Conservation (phyloP, 2,113 vertebrate species). For the Ia io region DNA sequence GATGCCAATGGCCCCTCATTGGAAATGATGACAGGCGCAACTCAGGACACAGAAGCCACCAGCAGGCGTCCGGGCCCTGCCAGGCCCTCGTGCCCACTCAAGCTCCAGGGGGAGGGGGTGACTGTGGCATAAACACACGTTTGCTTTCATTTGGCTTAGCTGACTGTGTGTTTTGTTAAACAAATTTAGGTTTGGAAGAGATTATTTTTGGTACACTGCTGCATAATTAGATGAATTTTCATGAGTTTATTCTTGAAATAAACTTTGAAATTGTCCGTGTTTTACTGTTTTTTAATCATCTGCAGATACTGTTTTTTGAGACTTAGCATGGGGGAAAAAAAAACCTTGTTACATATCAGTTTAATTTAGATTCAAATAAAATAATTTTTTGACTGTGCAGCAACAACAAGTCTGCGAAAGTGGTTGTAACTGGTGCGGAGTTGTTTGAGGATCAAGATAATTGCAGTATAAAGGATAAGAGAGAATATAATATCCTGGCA, state of each 20-base stretch:
- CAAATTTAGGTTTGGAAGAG: constrained; percentile 72
- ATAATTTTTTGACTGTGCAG: constrained; percentile 81
- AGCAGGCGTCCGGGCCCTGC: background rate
- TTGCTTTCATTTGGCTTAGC: constrained; percentile 72
- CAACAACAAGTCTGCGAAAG: constrained; percentile 80
- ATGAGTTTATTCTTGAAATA: constrained; percentile 76
- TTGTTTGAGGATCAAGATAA: constrained; percentile 83
- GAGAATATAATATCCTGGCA: constrained; percentile 78
- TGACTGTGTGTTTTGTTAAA: constrained; percentile 74
- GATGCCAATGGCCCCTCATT: background rate
- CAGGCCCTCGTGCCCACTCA: constrained; percentile 44
- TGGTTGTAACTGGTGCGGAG: constrained; percentile 76
- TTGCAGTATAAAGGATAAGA: constrained; percentile 80
- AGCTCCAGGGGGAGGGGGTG: constrained; percentile 34
- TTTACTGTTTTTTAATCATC: constrained; percentile 79
- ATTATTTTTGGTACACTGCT: constrained; percentile 77
- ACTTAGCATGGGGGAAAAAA: constrained; percentile 59
- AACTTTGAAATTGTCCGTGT: constrained; percentile 77
- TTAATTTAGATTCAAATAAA: constrained; percentile 83
- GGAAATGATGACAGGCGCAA: background rate
- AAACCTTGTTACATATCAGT: constrained; percentile 74
- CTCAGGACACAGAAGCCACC: background rate
- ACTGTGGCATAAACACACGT: constrained; percentile 59
- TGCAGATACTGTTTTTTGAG: constrained; percentile 68
- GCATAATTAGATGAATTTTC: constrained; percentile 73